Evolutionary conservation across 2,888 invertebrate genomes (phyloP), one percentile per base, ranked within the genome.

Genomic region (Chrysolina americana): DNA sequence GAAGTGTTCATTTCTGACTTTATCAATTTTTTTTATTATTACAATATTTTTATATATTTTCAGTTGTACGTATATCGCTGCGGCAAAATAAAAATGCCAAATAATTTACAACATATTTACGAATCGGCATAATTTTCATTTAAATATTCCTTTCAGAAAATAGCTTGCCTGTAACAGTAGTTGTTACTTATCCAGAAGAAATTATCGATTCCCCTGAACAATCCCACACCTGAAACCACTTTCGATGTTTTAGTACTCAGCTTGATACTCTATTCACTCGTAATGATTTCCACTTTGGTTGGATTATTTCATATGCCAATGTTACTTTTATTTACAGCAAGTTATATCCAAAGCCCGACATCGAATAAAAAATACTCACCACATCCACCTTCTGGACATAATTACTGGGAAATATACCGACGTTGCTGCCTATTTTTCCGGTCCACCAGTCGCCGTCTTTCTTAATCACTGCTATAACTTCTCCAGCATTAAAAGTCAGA

Each of bases 381-480:
- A 86, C 89, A 80, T 92, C 92, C 0, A 92, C 92, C 65, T 92
- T 92, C 83, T 95, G 94, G 70, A 96, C 99, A 89, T 99, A 99
- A 90, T 98, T 99, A 1, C 97, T 97, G 0, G 99, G 99, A 89
- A 99, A 99, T 81, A 99, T 97, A 71, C 99, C 99, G 11, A 90
- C 89, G 88, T 88, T 88, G 82, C 93, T 90, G 53, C 94, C 96
- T 80, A 97, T 92, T 79, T 93, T 92, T 41, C 99, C 99, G 5
- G 98, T 98, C 99, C 99, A 99, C 99, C 99, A 99, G 86, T 99
- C 98, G 0, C 98, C 98, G 76, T 98, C 98, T 77, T 95, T 93
- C 78, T 96, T 94, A 50, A 93, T 91, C 1, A 99, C 98, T 81
- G 93, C 91, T 74, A 99, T 94, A 81, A 94, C 75, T 87, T 98